A percentile compares a stretch with the other conserved stretches of the same genome.
Evolutionary conservation across 2,113 vertebrate species (phyloP).

Genomic region (Herpailurus yagouaroundi): DNA sequence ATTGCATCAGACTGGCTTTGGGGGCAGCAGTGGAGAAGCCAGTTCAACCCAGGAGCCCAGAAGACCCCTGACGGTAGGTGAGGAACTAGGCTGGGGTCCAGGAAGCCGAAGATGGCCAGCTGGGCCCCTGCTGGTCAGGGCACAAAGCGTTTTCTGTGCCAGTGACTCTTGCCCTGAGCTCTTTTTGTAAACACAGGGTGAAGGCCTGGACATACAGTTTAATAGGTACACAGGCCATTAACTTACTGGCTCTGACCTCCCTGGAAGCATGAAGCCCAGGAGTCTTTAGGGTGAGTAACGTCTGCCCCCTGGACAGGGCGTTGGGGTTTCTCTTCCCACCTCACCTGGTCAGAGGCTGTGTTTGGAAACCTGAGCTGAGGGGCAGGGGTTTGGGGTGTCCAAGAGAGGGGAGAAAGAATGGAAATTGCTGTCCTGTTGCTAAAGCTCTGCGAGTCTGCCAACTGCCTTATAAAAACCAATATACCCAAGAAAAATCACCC

Average conservation of each 20-base stretch:
- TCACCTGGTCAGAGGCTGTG: background rate
- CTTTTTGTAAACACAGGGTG: conserved; percentile 29
- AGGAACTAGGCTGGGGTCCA: background rate
- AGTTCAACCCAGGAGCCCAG: background rate
- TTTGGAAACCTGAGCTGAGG: background rate
- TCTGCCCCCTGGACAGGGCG: background rate
- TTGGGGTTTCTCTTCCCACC: background rate
- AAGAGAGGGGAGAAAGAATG: background rate
- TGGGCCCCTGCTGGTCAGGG: background rate
- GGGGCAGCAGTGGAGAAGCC: background rate
- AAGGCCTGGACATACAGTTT: conserved; percentile 33
- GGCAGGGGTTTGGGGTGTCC: accelerated
- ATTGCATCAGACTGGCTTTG: background rate
- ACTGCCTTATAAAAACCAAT: background rate
- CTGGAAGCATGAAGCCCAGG: background rate
- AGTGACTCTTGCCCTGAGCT: conserved; percentile 25
- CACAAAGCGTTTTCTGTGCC: conserved; percentile 31
- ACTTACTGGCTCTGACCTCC: background rate
- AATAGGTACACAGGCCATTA: conserved; percentile 67
- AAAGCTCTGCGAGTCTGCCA: background rate
- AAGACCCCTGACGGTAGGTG: background rate
- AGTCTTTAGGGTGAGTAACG: background rate
- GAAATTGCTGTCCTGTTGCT: background rate
- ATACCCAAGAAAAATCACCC: background rate
- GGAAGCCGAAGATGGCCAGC: background rate